Evolutionary conservation across 2,113 vertebrate genomes (phyloP).

Genomic region (Dicaeum eximium): DNA sequence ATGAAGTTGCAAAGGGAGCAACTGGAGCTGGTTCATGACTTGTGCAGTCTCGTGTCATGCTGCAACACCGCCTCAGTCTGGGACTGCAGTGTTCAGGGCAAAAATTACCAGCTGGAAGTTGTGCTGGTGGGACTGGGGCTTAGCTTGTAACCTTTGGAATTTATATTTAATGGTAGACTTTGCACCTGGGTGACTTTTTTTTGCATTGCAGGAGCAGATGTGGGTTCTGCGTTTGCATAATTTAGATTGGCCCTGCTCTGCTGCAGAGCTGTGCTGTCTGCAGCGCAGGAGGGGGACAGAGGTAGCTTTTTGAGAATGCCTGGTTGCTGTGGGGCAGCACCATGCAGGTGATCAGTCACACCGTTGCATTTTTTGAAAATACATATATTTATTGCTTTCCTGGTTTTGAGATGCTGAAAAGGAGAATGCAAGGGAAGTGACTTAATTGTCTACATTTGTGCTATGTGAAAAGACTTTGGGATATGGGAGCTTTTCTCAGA

Average conservation of each 20-base stretch:
- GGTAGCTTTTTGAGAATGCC: not conserved
- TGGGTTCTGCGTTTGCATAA: accelerated
- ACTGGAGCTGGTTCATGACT: accelerated
- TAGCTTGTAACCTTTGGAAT: not conserved
- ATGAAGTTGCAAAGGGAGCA: not conserved
- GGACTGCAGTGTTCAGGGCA: accelerated
- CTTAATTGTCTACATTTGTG: not conserved
- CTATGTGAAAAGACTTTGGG: not conserved
- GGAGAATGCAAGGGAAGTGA: not conserved
- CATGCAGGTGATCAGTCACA: not conserved
- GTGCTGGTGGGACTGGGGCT: not conserved
- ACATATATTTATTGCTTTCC: accelerated
- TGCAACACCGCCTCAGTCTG: accelerated
- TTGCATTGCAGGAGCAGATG: not conserved
- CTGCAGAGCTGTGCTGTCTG: not conserved
- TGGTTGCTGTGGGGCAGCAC: not conserved
- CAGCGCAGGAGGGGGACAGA: not conserved
- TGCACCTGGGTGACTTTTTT: not conserved
- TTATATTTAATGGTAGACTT: not conserved
- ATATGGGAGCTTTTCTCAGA: not conserved
- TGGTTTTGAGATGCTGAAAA: not conserved
- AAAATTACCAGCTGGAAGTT: not conserved
- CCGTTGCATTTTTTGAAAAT: not conserved
- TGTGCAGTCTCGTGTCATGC: accelerated
- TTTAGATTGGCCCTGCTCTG: not conserved